A percentile compares a stretch with the other conserved stretches of the same genome.
These are phyloP conservation scores for Anoplolepis gracilipes DNA, from an alignment of 1,140 invertebrate species.

Conservation along the genomic window DNA sequence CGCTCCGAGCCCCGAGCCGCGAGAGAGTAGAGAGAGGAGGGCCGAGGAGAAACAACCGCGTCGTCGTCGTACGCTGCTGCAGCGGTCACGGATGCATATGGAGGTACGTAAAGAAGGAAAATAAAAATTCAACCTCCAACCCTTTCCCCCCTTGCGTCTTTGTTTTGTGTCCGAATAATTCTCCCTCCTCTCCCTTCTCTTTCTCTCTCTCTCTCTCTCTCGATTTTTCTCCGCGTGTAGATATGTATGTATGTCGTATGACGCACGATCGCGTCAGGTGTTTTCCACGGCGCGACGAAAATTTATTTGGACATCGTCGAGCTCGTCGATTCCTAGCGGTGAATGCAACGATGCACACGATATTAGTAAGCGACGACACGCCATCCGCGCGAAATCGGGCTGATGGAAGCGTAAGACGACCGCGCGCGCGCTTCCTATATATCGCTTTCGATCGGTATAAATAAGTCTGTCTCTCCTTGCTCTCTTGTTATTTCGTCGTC, in stretches of 20 bases:
- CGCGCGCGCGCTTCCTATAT: no score
- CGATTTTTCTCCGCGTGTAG: background rate
- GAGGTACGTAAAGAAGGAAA: constrained; percentile 78
- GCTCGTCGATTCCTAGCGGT: no score
- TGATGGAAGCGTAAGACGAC: background rate
- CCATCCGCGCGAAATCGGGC: background rate
- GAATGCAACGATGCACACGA: no score
- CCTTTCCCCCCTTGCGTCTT: background rate
- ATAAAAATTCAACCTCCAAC: background rate
- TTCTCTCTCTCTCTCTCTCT: background rate
- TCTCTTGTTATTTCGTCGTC: background rate
- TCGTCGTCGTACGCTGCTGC: constrained; percentile 76
- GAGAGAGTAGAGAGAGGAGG: constrained; percentile 62
- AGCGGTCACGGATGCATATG: constrained; percentile 84
- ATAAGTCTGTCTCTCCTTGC: no score
- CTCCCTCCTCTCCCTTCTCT: no score
- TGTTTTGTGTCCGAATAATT: constrained; percentile 47
- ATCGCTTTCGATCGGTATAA: background rate
- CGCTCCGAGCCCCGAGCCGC: constrained; percentile 70
- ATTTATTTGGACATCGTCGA: no score
- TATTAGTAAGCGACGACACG: background rate
- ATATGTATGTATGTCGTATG: background rate
- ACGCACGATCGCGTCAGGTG: background rate
- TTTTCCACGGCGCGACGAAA: background rate
- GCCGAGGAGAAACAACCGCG: constrained; percentile 73